Base-by-base conservation (phyloP, 2,113 vertebrate species). In the Apus apus region DNA sequence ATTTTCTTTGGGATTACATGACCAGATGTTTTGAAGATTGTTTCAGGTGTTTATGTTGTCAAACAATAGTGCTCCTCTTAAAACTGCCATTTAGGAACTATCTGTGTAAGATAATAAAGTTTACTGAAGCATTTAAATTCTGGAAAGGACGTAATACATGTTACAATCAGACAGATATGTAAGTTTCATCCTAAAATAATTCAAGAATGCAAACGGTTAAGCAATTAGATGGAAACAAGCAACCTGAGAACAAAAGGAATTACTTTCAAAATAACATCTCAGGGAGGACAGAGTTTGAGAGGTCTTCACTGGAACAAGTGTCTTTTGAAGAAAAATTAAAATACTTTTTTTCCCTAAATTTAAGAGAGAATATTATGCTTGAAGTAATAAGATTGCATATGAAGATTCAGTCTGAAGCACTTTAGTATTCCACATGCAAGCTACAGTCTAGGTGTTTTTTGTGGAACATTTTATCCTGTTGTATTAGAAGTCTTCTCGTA, bases 1-100 rank as follows among this genome's bases (percentile, higher is more conserved):
- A 99, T 97, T 99, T 99, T 89, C 98, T 99, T 73, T 99, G 99
- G 99, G 99, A 99, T 96, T 99, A 99, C 89, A 98, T 99, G 98
- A 99, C 98, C 5, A 97, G 94, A 48, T 98, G 97, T 85, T 99
- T 99, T 36, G 99, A 99, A 96, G 97, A 97, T 32, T 98, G 98
- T 93, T 98, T 99, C 97, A 98, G 99, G 99, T 99, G 97, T 57
- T 93, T 93, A 43, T 80, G n/a, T 46, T 76, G 50, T 67, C 60
- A 38, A 56, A 57, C 77, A 48, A 19, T 29, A 48, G 19, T 36
- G 20, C 15, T 80, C 9, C 51, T 62, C 57, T 93, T 61, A 83
- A 77, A 87, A 96, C 73, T 70, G 22, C 13, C 70, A 6, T n/a
- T 76, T 51, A 51, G 65, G 43, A 86, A 40, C 26, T 93, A 8